phyloP scores from a whole-genome alignment of 2,888 invertebrate genomes.

The Andrena praecox region DNA sequence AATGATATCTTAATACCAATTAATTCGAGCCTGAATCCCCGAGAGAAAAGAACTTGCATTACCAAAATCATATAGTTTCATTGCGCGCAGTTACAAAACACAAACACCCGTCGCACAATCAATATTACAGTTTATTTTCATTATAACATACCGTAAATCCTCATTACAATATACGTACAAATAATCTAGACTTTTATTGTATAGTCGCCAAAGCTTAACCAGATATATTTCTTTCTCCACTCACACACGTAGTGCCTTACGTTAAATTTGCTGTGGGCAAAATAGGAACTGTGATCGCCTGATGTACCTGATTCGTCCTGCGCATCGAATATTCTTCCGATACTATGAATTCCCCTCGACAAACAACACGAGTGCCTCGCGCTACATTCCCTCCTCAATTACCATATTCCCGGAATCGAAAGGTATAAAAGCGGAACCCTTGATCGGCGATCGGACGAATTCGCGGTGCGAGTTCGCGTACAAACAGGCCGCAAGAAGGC shows the following conservation, averaged over 20 bases:
- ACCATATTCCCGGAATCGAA: no score
- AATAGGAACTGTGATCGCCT: conserved; percentile 84
- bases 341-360: background rate
- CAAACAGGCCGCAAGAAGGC: conserved; percentile 83
- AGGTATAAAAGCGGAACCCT: background rate
- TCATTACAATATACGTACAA: conserved; percentile 63
- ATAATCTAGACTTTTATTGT: conserved; percentile 62
- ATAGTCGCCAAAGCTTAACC: conserved; percentile 59
- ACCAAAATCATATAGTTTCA: conserved; percentile 17
- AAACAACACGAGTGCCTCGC: background rate
- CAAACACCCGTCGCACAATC: conserved; percentile 27
- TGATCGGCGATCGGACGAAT: conserved; percentile 60
- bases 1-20: conserved; percentile 3
- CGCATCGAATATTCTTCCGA: conserved; percentile 27
- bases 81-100: conserved; percentile 47
- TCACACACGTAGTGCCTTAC: conserved; percentile 63
- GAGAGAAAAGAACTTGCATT: background rate
- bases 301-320: conserved; percentile 75
- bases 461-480: conserved; percentile 72
- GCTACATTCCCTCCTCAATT: background rate
- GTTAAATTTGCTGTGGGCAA: conserved; percentile 73
- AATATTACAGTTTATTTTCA: conserved; percentile 52
- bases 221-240: conserved; percentile 54
- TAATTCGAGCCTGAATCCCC: background rate
- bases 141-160: conserved; percentile 63